Evolutionary conservation across 1,140 invertebrate species (phyloP).

Genomic region (Callitettix versicolor): DNA sequence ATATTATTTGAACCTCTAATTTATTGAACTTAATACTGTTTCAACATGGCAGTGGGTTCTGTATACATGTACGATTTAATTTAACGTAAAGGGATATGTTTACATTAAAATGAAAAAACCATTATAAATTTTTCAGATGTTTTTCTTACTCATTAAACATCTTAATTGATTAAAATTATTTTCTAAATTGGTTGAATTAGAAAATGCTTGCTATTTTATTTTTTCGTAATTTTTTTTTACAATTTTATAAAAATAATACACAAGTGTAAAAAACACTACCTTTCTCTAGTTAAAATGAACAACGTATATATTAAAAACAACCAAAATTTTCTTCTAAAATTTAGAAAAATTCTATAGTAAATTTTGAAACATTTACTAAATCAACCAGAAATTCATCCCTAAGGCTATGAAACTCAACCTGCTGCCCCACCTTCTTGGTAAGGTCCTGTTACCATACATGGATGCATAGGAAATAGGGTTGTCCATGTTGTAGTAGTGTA

Average conservation of each 20-base stretch:
- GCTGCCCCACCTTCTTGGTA: constrained; percentile 48
- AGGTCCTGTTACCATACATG: constrained; percentile 67
- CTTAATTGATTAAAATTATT: too few relatives aligned
- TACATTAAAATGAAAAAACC: too few relatives aligned
- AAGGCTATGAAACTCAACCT: background rate
- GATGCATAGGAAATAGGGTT: constrained; percentile 74
- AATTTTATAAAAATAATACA: background rate
- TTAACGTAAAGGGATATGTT: too few relatives aligned
- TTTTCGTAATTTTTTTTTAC: background rate
- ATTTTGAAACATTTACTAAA: background rate
- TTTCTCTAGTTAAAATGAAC: background rate
- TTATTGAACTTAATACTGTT: too few relatives aligned
- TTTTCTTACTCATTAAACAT: too few relatives aligned
- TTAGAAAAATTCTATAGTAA: background rate
- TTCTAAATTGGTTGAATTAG: too few relatives aligned
- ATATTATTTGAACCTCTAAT: too few relatives aligned
- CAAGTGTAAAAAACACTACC: background rate
- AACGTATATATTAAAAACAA: background rate
- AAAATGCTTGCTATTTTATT: too few relatives aligned
- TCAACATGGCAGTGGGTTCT: too few relatives aligned
- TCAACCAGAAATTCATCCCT: background rate
- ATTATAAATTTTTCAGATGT: too few relatives aligned
- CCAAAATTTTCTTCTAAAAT: background rate
- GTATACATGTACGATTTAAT: too few relatives aligned
- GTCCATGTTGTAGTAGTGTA: constrained; percentile 71